Base-by-base conservation (phyloP, 1,140 invertebrate species). In the Drosophila ohnishii region DNA sequence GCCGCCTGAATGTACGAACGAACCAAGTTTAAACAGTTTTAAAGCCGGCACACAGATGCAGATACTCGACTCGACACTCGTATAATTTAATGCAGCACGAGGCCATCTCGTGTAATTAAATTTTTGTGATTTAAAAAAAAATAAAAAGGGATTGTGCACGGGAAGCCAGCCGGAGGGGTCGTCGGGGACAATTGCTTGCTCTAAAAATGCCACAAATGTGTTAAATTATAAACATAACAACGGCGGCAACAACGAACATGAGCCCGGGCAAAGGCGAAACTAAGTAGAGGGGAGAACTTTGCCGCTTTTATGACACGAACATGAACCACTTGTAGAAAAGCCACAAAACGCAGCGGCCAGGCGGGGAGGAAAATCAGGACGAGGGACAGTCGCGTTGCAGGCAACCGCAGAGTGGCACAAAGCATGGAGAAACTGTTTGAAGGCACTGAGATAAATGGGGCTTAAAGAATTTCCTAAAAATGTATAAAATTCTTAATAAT, bases 181-280 rank as follows among this genome's bases (percentile, higher is more conserved):
- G 73, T 34, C 34, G 34, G 67, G 74, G 67, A 79, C 79, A 83
- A 88, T 87, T 83, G 84, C 67, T 78, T 78, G 82, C 75, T 79
- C 83, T 88, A 87, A 87, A 87, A 87, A 83, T 88, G 83, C 83
- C 83, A 87, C 84, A 87, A 87, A 87, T 87, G 80, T 83, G 75
- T 83, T 87, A 79, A 83, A 87, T 87, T 83, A 83, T 87, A 87
- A 87, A 77, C 75, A 75, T 48, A 75, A 65, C 67, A 72, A 51
- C 40, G 51, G 22, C 50, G 44, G 16, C 44, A 57, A 48, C 69
- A 72, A 69, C 47, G 65, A 64, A 64, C 71, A 58, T 55, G 48
- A 80, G 62, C 58, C 61, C 39, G 42, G 75, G 51, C 56, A 76
- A 60, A 61, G 67, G 79, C 56, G 55, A 75, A 83, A 77, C 66